Conservation (phyloP, 2,888 invertebrate genomes). For the Chrysomela aeneicollis region DNA sequence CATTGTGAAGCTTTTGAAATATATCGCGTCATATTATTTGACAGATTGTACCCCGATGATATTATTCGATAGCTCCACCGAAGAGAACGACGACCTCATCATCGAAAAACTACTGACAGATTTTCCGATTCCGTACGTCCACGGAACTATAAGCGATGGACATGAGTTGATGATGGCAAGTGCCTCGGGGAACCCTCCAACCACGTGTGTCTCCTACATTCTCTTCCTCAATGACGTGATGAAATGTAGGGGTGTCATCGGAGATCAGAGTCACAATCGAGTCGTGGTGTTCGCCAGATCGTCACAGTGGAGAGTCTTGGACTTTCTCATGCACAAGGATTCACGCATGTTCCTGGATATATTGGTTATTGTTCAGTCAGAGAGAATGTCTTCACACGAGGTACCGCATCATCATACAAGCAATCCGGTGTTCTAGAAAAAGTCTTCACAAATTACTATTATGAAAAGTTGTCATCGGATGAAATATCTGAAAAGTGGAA, state of each 20-base stretch:
- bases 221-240: slow-evolving; percentile 73
- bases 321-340: slow-evolving; percentile 69
- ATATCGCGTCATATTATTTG: slow-evolving; percentile 68
- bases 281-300: slow-evolving; percentile 75
- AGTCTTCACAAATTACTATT: too few species aligned
- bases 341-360: slow-evolving; percentile 76
- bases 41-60: slow-evolving; percentile 72
- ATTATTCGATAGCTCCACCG: slow-evolving; percentile 71
- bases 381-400: neutral
- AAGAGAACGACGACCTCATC: slow-evolving; percentile 65
- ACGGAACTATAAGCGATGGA: slow-evolving; percentile 68
- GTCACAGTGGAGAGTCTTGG: slow-evolving; percentile 78
- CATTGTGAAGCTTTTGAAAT: slow-evolving; percentile 68
- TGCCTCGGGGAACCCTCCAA: slow-evolving; percentile 16
- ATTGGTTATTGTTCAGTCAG: slow-evolving; percentile 72
- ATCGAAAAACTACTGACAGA: slow-evolving; percentile 67
- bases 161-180: slow-evolving; percentile 55
- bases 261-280: slow-evolving; percentile 69
- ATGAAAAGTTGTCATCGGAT: too few species aligned
- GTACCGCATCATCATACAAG: too few species aligned
- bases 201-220: slow-evolving; percentile 71
- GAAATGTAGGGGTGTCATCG: slow-evolving; percentile 67
- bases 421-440: too few species aligned
- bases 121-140: slow-evolving; percentile 68
- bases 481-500: too few species aligned